A percentile compares a stretch with the other conserved stretches of the same genome.
Conservation (phyloP, 2,113 vertebrate species). For the Ictalurus punctatus region DNA sequence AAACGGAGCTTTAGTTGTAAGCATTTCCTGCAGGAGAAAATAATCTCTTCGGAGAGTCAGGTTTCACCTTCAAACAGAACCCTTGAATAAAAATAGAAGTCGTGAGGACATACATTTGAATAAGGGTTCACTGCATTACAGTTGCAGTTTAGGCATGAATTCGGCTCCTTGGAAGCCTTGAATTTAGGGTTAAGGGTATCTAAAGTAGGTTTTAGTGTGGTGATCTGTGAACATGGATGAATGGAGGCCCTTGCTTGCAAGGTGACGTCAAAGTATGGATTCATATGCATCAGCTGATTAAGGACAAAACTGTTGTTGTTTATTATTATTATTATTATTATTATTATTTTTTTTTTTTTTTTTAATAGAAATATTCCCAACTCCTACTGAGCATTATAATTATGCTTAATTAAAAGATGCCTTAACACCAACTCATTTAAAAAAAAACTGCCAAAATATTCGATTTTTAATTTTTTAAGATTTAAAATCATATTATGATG, state of each 20-base stretch:
- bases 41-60: neutral
- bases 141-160: neutral
- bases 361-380: neutral
- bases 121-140: neutral
- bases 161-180: neutral
- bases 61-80: neutral
- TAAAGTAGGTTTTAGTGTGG: neutral
- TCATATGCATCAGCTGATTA: neutral
- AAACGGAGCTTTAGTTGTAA: neutral
- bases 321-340: neutral
- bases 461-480: neutral
- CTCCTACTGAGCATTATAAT: neutral
- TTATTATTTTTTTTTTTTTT: too few species aligned
- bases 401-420: neutral
- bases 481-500: neutral
- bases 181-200: slow-evolving; percentile 2
- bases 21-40: neutral
- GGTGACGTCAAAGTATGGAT: neutral
- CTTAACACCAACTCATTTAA: neutral
- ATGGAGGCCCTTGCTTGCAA: neutral
- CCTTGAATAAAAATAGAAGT: neutral
- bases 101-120: neutral
- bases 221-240: neutral
- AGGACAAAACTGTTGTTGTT: neutral
- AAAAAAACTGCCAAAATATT: neutral